Conservation (phyloP, 2,797 vertebrate species). For the Myotis planiceps region DNA sequence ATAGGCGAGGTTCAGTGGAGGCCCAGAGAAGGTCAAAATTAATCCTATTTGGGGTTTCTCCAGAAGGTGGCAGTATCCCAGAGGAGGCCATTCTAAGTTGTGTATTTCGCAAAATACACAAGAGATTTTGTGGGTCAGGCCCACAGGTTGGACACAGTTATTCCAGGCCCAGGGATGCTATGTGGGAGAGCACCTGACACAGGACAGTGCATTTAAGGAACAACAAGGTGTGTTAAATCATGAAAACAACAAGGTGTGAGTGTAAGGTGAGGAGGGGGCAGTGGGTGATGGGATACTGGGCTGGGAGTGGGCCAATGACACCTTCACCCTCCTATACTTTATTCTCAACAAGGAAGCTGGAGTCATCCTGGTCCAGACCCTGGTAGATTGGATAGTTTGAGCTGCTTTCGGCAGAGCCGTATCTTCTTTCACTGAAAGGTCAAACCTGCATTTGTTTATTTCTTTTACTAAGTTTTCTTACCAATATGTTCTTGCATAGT, state of each 20-base stretch:
- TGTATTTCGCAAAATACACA: neutral
- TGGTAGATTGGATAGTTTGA: neutral
- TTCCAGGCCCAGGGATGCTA: neutral
- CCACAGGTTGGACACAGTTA: neutral
- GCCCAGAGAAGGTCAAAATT: neutral
- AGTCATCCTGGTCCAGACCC: neutral
- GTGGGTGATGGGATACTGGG: neutral
- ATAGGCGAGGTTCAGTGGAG: neutral
- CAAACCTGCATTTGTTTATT: neutral
- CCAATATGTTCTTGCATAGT: neutral
- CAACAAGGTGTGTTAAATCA: fast-evolving
- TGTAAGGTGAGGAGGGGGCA: neutral
- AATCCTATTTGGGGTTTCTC: neutral
- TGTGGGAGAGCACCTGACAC: neutral
- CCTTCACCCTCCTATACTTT: neutral
- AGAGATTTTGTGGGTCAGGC: neutral
- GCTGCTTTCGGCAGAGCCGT: neutral
- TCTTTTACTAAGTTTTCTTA: slow-evolving; percentile 31
- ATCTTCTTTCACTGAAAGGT: neutral
- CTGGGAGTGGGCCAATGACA: neutral
- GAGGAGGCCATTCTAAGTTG: neutral
- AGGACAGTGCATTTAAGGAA: neutral
- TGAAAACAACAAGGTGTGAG: neutral
- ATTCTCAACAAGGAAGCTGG: neutral
- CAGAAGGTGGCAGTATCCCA: neutral